phyloP scores from a whole-genome alignment of 2,888 invertebrate species.

The Diarsia rubi region DNA sequence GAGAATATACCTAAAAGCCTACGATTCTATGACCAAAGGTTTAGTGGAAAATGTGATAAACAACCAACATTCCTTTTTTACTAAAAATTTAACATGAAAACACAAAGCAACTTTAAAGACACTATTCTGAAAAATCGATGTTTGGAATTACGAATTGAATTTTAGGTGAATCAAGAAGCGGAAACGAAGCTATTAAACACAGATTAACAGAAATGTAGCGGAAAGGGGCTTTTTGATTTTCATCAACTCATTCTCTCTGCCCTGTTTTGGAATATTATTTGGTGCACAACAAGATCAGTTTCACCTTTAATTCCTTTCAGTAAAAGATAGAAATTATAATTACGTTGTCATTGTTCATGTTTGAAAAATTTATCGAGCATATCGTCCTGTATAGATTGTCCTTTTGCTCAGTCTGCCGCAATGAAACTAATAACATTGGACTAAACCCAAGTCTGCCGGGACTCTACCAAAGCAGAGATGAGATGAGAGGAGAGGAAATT shows the following conservation, averaged over 20 bases:
- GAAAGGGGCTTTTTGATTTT: background rate
- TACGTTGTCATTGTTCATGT: background rate
- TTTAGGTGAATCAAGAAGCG: background rate
- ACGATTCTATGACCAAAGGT: constrained; percentile 6
- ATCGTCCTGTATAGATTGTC: constrained; percentile 15
- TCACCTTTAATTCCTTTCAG: background rate
- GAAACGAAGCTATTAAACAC: background rate
- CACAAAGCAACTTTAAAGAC: constrained; percentile 1
- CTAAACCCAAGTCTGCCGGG: background rate
- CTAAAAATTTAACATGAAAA: background rate
- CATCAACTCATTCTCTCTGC: background rate
- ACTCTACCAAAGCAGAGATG: background rate
- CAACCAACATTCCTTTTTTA: constrained; percentile 2
- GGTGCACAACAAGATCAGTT: background rate
- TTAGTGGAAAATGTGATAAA: constrained; percentile 17
- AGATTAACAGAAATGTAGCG: background rate
- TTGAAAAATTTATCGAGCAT: background rate
- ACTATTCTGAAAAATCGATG: background rate
- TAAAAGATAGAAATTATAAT: background rate
- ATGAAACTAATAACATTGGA: background rate
- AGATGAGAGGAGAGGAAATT: background rate
- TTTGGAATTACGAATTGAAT: constrained; percentile 9
- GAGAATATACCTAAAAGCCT: constrained; percentile 5
- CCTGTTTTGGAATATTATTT: background rate
- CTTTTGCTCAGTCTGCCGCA: background rate